Base-by-base conservation (phyloP, 2,113 vertebrate species). In the Hippocampus comes region DNA sequence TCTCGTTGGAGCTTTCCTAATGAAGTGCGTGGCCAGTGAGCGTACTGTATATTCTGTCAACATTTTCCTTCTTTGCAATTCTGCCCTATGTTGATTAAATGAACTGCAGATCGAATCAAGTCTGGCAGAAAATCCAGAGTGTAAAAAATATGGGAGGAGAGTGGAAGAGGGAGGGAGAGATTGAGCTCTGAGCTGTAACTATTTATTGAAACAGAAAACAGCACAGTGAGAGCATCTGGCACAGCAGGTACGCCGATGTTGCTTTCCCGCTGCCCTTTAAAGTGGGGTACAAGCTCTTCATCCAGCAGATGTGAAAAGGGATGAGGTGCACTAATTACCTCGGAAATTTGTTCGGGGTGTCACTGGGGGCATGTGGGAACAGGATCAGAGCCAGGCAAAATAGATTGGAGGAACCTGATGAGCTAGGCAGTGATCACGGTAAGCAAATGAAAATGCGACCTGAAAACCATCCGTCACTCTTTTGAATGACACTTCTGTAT, bases 241-340 rank as follows among this genome's bases (percentile, higher is more conserved):
- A 70, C 3, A 81, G 82, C 74, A 77, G 83, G 81, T 66, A 48
- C 42, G 56, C 10, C 25, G 25, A 25, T 17, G 59, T 61, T 2
- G 27, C 59, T 20, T 61, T 48, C 6, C 15, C 43, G 17, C 64
- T 46, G 64, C 64, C 57, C 53, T 72, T 55, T 2, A 41, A 38
- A 38, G 2, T 2, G 38, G 34, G 30, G 74, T 0, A 1, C 4
- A 8, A 69, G 67, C 73, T 68, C 68, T 75, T 59, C 67, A 80
- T 41, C 68, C 1, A 49, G 70, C 89, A 90, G 87, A 86, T 90
- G 89, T 81, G 67, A 23, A 66, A 71, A 72, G 72, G n/a, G 81
- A 77, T 72, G 70, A 82, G 84, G 63, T 55, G 0, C 68, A 55
- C 81, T 89, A 88, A 88, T 89, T 75, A 90, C 87, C 79, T 88